Evolutionary conservation across 2,797 vertebrate genomes (phyloP).

Genomic region (Melanotaenia maccullochi): DNA sequence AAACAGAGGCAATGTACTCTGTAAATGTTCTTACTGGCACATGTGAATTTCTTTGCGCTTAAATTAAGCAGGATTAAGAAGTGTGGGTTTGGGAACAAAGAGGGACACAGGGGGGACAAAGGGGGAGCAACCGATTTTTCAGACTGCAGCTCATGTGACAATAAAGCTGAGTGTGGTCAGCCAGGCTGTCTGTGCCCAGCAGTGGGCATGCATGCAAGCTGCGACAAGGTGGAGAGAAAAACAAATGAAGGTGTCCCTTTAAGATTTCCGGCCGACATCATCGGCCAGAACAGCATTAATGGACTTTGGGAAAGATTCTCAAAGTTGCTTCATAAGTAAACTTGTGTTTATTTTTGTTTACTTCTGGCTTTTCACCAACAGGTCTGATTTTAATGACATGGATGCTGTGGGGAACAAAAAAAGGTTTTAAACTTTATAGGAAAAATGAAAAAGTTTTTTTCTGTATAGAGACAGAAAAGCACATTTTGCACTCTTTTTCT

Average conservation of each 20-base stretch:
- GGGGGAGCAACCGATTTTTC: conserved; percentile 50
- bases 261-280: neutral
- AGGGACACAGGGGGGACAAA: conserved; percentile 33
- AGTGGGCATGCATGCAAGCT: conserved; percentile 23
- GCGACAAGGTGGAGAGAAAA: conserved; percentile 21
- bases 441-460: neutral
- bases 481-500: no score
- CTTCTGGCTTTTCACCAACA: neutral
- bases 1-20: conserved; percentile 89
- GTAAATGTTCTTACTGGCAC: conserved; percentile 91
- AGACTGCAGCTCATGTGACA: conserved; percentile 89
- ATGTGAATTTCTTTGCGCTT: conserved; percentile 93
- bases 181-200: conserved; percentile 54
- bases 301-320: conserved; percentile 14
- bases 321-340: conserved; percentile 15
- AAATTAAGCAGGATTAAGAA: conserved; percentile 96
- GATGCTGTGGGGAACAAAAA: neutral
- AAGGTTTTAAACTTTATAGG: neutral
- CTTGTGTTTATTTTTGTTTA: conserved; percentile 10
- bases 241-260: neutral
- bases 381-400: neutral
- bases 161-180: conserved; percentile 79
- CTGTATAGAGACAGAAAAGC: neutral
- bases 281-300: conserved; percentile 1
- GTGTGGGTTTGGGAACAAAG: conserved; percentile 55